Conservation (phyloP, 2,113 vertebrate species). For the rabbit (Oryctolagus cuniculus) region DNA sequence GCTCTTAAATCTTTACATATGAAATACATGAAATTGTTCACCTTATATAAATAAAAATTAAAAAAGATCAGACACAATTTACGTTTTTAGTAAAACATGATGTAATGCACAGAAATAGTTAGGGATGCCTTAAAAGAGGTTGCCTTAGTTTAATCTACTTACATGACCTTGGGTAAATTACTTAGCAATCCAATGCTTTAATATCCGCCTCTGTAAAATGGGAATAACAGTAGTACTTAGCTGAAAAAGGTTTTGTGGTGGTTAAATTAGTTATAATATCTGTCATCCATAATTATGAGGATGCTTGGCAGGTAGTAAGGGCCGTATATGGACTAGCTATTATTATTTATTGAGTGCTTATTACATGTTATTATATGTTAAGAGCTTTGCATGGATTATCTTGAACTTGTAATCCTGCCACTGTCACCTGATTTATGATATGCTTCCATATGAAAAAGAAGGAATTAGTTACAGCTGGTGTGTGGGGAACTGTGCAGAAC, state of each 20-base stretch:
- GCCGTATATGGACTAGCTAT: background rate
- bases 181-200: background rate
- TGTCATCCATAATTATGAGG: background rate
- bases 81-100: background rate
- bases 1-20: no score
- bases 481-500: constrained; percentile 11
- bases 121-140: background rate
- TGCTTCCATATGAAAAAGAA: background rate
- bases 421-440: background rate
- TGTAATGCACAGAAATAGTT: background rate
- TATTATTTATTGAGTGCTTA: background rate
- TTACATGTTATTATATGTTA: background rate
- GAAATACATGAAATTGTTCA: no score
- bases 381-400: constrained; percentile 2
- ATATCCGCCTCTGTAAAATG: background rate
- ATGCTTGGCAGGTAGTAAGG: background rate
- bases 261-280: background rate
- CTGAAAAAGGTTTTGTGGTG: background rate
- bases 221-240: background rate
- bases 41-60: no score
- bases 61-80: no score
- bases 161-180: background rate
- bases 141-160: background rate
- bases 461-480: constrained; percentile 57
- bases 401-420: constrained; percentile 30